Conservation (phyloP, 2,797 vertebrate genomes). For the Coendou prehensilis region DNA sequence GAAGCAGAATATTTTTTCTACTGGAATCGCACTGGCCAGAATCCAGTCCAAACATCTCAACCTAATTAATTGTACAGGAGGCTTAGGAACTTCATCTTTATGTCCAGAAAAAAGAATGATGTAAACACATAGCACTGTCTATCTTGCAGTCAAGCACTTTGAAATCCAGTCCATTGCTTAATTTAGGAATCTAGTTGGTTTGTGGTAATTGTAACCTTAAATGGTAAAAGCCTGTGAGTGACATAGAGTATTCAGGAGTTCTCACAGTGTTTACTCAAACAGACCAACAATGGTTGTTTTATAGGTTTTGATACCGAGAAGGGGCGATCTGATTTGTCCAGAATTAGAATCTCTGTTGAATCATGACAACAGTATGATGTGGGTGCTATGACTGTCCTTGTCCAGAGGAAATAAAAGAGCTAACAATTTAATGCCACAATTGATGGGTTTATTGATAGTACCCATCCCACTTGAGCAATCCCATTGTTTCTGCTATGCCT, state of each 20-base stretch:
- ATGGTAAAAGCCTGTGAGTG: background rate
- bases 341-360: slow-evolving; percentile 22
- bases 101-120: background rate
- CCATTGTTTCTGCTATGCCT: background rate
- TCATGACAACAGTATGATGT: background rate
- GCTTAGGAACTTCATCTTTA: background rate
- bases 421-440: background rate
- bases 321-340: background rate
- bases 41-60: background rate
- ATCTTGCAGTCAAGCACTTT: background rate
- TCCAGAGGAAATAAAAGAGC: slow-evolving; percentile 41
- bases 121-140: background rate
- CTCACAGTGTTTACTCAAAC: background rate
- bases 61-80: background rate
- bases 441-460: slow-evolving; percentile 6
- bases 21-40: background rate
- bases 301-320: background rate
- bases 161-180: background rate
- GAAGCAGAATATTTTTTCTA: background rate
- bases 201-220: background rate
- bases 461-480: background rate
- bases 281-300: background rate
- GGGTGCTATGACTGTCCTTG: background rate
- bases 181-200: background rate
- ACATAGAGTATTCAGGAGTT: background rate